These are phyloP conservation scores for Caenorhabditis afra DNA, from an alignment of 2,888 invertebrate species.

Conservation along the genomic window DNA sequence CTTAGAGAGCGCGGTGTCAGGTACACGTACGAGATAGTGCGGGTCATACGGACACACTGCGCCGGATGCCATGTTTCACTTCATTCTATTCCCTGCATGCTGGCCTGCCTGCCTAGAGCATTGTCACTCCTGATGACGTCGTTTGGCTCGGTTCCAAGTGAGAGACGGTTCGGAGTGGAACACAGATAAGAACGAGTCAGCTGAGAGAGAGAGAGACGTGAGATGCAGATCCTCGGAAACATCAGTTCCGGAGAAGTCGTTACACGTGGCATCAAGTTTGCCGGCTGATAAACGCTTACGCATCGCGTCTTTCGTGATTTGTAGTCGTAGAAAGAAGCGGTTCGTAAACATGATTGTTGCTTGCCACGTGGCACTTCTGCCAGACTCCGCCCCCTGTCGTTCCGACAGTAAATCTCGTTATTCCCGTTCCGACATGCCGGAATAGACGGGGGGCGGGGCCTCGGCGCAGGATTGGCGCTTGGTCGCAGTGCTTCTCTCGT, in stretches of 20 bases:
- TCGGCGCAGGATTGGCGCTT: slow-evolving; percentile 18
- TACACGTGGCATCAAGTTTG: slow-evolving; percentile 6
- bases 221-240: too few relatives aligned
- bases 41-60: slow-evolving; percentile 17
- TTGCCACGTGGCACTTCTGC: too few relatives aligned
- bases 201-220: not conserved
- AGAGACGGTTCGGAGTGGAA: not conserved
- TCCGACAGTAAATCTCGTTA: slow-evolving; percentile 29
- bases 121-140: not conserved
- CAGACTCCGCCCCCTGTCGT: not conserved
- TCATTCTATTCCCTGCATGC: not conserved
- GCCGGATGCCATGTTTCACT: not conserved
- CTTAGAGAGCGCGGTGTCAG: slow-evolving; percentile 32
- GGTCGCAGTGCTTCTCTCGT: not conserved
- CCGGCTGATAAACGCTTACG: not conserved
- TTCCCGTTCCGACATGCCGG: slow-evolving; percentile 25
- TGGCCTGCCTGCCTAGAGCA: not conserved
- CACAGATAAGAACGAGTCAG: slow-evolving; percentile 4
- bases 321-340: not conserved
- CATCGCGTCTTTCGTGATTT: not conserved
- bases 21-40: not conserved
- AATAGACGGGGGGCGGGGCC: slow-evolving; percentile 24
- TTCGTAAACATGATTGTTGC: too few relatives aligned
- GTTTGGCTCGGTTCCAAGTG: slow-evolving; percentile 31
- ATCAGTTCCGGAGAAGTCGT: not conserved